Conservation (phyloP, 2,113 vertebrate species). For the Hemicordylus capensis region DNA sequence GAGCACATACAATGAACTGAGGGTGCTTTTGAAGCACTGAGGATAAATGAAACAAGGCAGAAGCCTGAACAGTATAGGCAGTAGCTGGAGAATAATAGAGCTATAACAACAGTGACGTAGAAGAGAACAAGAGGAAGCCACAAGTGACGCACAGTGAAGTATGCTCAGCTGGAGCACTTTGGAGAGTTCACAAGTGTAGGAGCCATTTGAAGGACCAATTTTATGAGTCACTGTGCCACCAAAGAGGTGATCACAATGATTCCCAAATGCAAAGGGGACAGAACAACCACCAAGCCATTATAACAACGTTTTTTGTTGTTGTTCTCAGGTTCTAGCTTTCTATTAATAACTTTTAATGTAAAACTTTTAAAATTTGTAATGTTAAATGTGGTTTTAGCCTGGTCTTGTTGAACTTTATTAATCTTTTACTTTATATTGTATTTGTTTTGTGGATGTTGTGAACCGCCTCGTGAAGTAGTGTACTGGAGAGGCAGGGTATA, state of each 20-base stretch:
- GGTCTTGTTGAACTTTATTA: no score
- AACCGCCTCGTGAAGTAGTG: no score
- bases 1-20: neutral
- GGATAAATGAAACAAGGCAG: neutral
- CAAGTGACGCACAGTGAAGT: neutral
- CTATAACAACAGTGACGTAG: neutral
- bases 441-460: no score
- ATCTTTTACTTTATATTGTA: no score
- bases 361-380: no score
- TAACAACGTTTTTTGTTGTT: no score
- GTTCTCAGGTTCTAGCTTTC: no score
- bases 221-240: neutral
- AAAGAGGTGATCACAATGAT: neutral
- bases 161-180: neutral
- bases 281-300: neutral
- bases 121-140: neutral
- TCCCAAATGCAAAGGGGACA: neutral
- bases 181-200: neutral
- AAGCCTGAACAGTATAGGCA: neutral
- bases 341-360: no score
- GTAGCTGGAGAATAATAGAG: neutral
- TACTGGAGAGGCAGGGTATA: no score
- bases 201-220: neutral
- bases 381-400: no score
- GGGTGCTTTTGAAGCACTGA: slow-evolving; percentile 1